Evolutionary conservation across 2,797 vertebrate genomes (phyloP).

Genomic region (Pelodytes ibericus): DNA sequence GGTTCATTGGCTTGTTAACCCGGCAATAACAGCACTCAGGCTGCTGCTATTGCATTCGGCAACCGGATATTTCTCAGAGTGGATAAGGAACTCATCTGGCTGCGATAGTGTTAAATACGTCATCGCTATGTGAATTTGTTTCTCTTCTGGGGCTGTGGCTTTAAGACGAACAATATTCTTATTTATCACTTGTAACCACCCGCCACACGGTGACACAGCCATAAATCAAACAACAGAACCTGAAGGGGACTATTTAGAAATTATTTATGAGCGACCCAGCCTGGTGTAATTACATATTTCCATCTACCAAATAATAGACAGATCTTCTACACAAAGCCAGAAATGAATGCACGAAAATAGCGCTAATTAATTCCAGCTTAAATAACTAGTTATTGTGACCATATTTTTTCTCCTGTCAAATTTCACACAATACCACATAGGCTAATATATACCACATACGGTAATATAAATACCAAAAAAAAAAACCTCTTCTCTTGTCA

Average conservation of each 20-base stretch:
- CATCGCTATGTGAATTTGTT: slow-evolving; percentile 19
- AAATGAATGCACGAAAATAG: slow-evolving; percentile 19
- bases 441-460: too few relatives aligned
- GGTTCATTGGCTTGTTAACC: too few relatives aligned
- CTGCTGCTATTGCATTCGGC: background rate
- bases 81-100: background rate
- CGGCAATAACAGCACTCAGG: too few relatives aligned
- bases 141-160: slow-evolving; percentile 23
- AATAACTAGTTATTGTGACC: slow-evolving; percentile 19
- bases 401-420: too few relatives aligned
- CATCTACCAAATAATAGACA: slow-evolving; percentile 46
- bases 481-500: too few relatives aligned
- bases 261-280: slow-evolving; percentile 53
- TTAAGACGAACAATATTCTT: slow-evolving; percentile 43
- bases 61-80: background rate
- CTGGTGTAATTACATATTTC: slow-evolving; percentile 53
- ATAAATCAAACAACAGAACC: slow-evolving; percentile 53
- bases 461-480: too few relatives aligned
- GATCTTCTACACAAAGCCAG: slow-evolving; percentile 22
- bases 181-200: slow-evolving; percentile 51
- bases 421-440: too few relatives aligned
- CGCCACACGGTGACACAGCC: slow-evolving; percentile 37
- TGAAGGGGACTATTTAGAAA: slow-evolving; percentile 52
- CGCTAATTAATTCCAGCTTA: slow-evolving; percentile 42
- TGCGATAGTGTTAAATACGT: slow-evolving; percentile 8